Evolutionary conservation across 2,797 vertebrate species (phyloP), one percentile per base, ranked within the genome.

Genomic region (Uromys caudimaculatus): DNA sequence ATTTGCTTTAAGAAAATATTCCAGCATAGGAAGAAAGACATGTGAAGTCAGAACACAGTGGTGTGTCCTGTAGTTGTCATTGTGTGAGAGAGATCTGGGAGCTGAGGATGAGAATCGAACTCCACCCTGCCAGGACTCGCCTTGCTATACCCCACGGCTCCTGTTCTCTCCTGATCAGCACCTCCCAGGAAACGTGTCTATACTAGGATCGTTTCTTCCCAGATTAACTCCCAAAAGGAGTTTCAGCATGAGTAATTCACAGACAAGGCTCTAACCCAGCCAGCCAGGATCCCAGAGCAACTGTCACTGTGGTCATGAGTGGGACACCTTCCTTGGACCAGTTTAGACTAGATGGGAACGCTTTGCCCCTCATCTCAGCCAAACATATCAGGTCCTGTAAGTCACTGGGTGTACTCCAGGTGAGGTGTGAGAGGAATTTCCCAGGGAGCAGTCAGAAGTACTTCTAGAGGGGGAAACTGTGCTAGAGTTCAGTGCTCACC

Each of bases 1-100:
- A 58, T 82, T 58, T 58, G 6, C 62, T 38, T 95, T 89, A n/a
- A 60, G 21, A 38, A 82, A 89, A 71, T 84, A 56, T 56, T 58
- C 2, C 78, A 54, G 35, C 16, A 14, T 19, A 32, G 35, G 64
- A 29, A 83, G 73, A 71, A 77, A 84, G 56, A 79, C 24, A 0
- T 21, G 21, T 12, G 21, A 77, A 79, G 27, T 29, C 44, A 16
- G 54, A 21, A 23, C 2, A 54, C 24, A 52, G 16, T 64, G 14
- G 32, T 67, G 41, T 71, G 47, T 35, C 0, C 10, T 38, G 35
- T 52, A 24, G 50, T 73, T 50, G n/a, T 58, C 86, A 27, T 32
- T 29, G n/a, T 58, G 38, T 54, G 2, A 8, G 62, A 21, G 23
- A 3, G 6, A 2, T 23, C 38, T 35, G 35, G 4, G 35, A 19